A percentile compares a stretch with the other conserved stretches of the same genome.
phyloP scores from a whole-genome alignment of 2,113 vertebrate genomes.

The Daboia siamensis region DNA sequence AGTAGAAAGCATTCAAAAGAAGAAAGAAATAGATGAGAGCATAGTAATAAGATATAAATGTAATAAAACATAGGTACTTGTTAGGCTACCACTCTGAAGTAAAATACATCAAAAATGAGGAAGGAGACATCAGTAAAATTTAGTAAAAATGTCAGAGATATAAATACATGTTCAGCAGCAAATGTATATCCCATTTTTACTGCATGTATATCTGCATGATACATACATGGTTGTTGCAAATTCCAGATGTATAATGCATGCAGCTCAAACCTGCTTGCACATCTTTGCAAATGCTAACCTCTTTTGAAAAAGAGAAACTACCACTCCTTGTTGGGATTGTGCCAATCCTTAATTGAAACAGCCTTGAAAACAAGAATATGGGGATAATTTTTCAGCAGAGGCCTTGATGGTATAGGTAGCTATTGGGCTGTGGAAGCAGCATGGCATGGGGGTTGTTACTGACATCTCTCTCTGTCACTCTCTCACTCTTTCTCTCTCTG shows the following conservation, averaged over 20 bases:
- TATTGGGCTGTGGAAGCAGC: slow-evolving; percentile 5
- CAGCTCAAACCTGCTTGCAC: background rate
- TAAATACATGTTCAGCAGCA: background rate
- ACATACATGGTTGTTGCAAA: background rate
- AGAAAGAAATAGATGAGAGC: background rate
- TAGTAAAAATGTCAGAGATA: background rate
- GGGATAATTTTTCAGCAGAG: background rate
- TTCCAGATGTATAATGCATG: background rate
- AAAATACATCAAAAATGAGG: background rate
- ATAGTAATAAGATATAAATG: background rate
- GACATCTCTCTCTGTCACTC: slow-evolving; percentile 26
- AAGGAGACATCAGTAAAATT: background rate
- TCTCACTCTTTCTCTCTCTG: background rate
- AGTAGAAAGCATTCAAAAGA: background rate
- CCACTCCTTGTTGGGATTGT: background rate
- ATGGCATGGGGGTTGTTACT: slow-evolving; percentile 34
- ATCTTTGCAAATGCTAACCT: background rate
- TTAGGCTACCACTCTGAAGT: background rate
- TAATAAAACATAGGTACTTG: background rate
- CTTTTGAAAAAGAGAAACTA: background rate
- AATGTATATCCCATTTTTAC: background rate
- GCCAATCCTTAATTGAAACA: background rate
- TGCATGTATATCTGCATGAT: background rate
- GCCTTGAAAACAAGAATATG: background rate
- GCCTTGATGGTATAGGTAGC: background rate